Conservation (phyloP, 2,113 vertebrate species). For the Gadus chalcogrammus region DNA sequence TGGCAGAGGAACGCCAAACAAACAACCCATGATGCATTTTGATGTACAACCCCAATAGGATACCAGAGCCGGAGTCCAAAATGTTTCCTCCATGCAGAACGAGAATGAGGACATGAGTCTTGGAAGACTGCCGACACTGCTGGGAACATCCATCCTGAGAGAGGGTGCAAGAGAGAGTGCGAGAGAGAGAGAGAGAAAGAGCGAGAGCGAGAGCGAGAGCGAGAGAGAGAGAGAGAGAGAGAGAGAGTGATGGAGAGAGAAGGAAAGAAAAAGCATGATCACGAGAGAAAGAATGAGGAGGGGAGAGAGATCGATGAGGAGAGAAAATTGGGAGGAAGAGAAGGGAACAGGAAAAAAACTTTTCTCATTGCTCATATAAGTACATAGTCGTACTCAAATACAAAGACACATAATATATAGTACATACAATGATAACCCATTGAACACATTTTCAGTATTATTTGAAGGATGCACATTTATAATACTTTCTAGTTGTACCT, state of each 20-base stretch:
- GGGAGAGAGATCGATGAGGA: background rate
- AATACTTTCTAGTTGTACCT: conserved; percentile 62
- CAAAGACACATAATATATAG: no score
- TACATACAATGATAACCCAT: no score
- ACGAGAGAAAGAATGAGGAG: no score
- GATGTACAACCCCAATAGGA: background rate
- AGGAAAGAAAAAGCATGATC: no score
- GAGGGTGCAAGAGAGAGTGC: background rate
- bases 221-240: conserved; percentile 72
- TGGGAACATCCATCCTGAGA: conserved; percentile 80
- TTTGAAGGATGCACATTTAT: no score
- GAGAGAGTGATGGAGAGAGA: no score
- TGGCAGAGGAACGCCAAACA: no score
- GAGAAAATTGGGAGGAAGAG: background rate
- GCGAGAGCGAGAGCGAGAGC: background rate
- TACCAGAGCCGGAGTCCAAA: conserved; percentile 86
- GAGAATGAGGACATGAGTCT: conserved; percentile 87
- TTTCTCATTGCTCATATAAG: no score
- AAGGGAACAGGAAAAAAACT: background rate
- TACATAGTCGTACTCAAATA: no score
- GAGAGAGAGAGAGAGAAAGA: background rate
- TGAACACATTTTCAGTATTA: no score
- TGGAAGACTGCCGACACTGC: conserved; percentile 79
- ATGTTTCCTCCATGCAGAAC: conserved; percentile 96
- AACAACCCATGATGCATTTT: background rate